These are phyloP conservation scores for Camponotus pennsylvanicus DNA, from an alignment of 1,140 invertebrate species.

Conservation along the genomic window DNA sequence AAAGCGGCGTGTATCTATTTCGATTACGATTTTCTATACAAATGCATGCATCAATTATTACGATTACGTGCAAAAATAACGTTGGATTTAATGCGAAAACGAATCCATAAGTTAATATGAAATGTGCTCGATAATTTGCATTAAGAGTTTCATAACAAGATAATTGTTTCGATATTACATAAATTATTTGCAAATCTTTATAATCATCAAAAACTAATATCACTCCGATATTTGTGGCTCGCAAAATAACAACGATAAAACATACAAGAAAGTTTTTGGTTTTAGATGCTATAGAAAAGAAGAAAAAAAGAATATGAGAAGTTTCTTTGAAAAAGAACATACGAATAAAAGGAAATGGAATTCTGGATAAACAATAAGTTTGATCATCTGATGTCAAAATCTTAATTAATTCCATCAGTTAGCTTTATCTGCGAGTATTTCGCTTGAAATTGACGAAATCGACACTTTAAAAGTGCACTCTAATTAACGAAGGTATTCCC, in stretches of 20 bases:
- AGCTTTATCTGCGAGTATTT: background rate
- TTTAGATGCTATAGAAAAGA: background rate
- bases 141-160: slow-evolving; percentile 12
- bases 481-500: slow-evolving; percentile 16
- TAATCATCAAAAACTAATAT: background rate
- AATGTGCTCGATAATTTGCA: background rate
- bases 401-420: slow-evolving; percentile 41
- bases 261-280: background rate
- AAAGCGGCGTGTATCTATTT: slow-evolving; percentile 5
- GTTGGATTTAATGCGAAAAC: slow-evolving; percentile 18
- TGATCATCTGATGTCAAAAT: background rate
- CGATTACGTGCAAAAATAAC: slow-evolving; percentile 4
- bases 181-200: background rate
- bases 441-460: background rate
- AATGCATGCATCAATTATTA: slow-evolving; percentile 25
- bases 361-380: background rate
- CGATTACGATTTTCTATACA: slow-evolving; percentile 49
- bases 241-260: background rate
- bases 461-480: background rate
- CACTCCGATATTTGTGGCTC: background rate
- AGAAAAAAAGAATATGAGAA: background rate
- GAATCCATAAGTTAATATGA: background rate
- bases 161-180: slow-evolving; percentile 12
- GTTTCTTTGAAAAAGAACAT: background rate
- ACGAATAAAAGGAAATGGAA: background rate